Evolutionary conservation across 2,888 invertebrate genomes (phyloP).

Genomic region (Sinohyriopsis cumingii): DNA sequence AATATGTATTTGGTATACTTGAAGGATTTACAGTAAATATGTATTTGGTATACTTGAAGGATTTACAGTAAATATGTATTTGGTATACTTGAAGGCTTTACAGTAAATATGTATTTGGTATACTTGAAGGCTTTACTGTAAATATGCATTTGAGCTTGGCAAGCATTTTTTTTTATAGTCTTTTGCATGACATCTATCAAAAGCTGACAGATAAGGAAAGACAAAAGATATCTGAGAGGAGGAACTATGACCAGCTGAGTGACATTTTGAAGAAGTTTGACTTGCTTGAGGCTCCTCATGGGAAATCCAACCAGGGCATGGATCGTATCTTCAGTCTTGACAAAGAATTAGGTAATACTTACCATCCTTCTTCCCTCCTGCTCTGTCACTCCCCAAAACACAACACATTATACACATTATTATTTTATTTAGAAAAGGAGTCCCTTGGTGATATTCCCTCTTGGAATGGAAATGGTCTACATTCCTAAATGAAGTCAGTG

Average conservation of each 20-base stretch:
- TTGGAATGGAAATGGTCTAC: too few species aligned
- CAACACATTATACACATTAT: too few species aligned
- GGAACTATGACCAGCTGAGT: slow-evolving; percentile 27
- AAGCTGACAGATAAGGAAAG: slow-evolving; percentile 28
- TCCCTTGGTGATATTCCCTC: too few species aligned
- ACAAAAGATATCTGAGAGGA: slow-evolving; percentile 17
- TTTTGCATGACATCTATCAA: slow-evolving; percentile 20
- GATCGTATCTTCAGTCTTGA: slow-evolving; percentile 56
- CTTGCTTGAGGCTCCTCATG: slow-evolving; percentile 14
- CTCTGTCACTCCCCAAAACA: background rate
- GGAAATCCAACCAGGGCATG: slow-evolving; percentile 24
- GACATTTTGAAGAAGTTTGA: slow-evolving; percentile 28
- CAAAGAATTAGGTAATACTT: slow-evolving; percentile 47
- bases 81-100: background rate
- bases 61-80: background rate
- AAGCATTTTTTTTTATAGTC: slow-evolving; percentile 9
- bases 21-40: background rate
- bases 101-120: too few species aligned
- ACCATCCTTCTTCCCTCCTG: background rate
- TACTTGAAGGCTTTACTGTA: background rate
- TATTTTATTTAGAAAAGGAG: too few species aligned
- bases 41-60: background rate
- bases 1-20: background rate
- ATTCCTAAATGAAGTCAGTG: too few species aligned
- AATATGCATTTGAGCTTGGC: background rate